Conservation (phyloP, 2,113 vertebrate species). For the Otus sunia region DNA sequence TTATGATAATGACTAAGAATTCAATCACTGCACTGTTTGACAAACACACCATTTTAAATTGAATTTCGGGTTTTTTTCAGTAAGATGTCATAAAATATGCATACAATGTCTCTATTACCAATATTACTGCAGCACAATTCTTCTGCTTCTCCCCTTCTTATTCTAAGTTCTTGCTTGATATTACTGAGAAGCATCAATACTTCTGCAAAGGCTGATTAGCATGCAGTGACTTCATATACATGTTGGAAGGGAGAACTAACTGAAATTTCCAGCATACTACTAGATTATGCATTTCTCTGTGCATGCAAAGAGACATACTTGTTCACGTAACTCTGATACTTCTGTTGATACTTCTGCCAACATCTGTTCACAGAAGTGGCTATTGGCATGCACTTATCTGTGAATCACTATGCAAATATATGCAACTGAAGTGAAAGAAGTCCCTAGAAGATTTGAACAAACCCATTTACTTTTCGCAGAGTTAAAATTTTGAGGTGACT, state of each 20-base stretch:
- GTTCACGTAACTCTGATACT: neutral
- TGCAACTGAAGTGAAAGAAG: constrained; percentile 12
- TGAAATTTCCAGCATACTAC: neutral
- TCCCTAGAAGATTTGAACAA: constrained; percentile 29
- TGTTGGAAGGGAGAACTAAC: constrained; percentile 7
- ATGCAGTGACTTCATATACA: neutral
- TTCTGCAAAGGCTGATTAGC: neutral
- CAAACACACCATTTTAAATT: constrained; percentile 16
- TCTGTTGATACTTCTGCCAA: constrained; percentile 28
- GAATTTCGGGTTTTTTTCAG: neutral
- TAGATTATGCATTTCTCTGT: constrained; percentile 40
- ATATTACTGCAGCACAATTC: neutral
- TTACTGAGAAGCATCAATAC: neutral
- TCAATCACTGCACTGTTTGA: neutral
- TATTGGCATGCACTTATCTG: constrained; percentile 45
- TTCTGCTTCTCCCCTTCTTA: neutral
- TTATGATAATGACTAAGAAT: neutral
- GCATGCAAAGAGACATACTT: neutral
- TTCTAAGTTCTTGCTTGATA: neutral
- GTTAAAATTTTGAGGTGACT: constrained; percentile 23
- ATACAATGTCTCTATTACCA: neutral
- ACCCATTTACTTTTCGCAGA: neutral
- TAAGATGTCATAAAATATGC: neutral
- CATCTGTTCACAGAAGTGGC: constrained; percentile 51
- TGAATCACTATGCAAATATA: constrained; percentile 57